Evolutionary conservation across 1,140 invertebrate species (phyloP).

Genomic region (Platyura marginata): DNA sequence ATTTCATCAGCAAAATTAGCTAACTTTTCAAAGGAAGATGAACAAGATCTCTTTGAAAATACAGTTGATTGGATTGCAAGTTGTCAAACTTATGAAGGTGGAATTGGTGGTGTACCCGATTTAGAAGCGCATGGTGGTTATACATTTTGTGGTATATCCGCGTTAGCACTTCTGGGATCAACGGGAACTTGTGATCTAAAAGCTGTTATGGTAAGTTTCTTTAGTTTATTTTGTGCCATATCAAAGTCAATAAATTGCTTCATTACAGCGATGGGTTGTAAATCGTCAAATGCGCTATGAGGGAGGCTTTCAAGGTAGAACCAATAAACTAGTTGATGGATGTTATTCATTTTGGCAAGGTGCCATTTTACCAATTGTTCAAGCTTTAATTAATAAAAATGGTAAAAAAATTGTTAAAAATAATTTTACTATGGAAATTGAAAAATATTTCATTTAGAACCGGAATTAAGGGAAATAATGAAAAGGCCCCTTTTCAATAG

Average conservation of each 20-base stretch:
- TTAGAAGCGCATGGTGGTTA: slow-evolving; percentile 98
- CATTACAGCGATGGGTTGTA: slow-evolving; percentile 62
- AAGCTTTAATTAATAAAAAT: slow-evolving; percentile 32
- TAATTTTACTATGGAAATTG: background rate
- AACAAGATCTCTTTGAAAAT: slow-evolving; percentile 58
- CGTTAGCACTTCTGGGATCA: slow-evolving; percentile 63
- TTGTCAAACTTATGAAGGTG: slow-evolving; percentile 97
- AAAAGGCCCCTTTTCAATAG: slow-evolving; percentile 57
- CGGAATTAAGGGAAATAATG: slow-evolving; percentile 12
- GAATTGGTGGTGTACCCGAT: slow-evolving; percentile 84
- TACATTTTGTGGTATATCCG: slow-evolving; percentile 88
- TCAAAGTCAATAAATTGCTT: too few relatives aligned
- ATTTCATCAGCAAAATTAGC: slow-evolving; percentile 71
- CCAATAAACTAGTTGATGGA: slow-evolving; percentile 95
- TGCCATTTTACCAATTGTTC: slow-evolving; percentile 64
- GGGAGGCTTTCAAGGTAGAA: slow-evolving; percentile 87
- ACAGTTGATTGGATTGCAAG: slow-evolving; percentile 80
- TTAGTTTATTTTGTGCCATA: background rate
- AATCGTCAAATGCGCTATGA: slow-evolving; percentile 78
- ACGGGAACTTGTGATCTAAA: slow-evolving; percentile 62
- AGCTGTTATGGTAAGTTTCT: slow-evolving; percentile 43
- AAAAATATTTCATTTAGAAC: background rate
- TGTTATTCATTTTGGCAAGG: slow-evolving; percentile 99
- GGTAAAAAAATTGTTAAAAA: slow-evolving; percentile 14
- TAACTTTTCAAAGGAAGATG: slow-evolving; percentile 43